Evolutionary conservation across 2,113 vertebrate species (phyloP).

Genomic region (Psittacula cyanocephala): DNA sequence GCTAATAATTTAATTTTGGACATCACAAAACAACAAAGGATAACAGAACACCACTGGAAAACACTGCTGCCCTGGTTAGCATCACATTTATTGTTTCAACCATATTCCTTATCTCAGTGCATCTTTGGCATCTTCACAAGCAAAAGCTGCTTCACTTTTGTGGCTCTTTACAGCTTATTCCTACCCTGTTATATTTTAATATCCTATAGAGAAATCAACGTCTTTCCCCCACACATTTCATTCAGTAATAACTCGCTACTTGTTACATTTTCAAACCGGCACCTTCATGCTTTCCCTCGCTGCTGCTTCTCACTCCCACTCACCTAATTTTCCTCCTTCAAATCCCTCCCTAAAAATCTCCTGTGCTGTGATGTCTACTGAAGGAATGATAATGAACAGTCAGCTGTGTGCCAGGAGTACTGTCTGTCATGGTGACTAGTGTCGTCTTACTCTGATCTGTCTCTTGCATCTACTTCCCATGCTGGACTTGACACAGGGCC

Average conservation of each 20-base stretch:
- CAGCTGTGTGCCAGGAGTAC: conserved; percentile 33
- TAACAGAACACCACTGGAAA: neutral
- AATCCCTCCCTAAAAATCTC: conserved; percentile 63
- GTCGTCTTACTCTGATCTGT: neutral
- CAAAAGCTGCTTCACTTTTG: conserved; percentile 32
- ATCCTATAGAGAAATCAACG: conserved; percentile 15
- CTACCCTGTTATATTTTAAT: conserved; percentile 55
- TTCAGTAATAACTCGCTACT: conserved; percentile 63
- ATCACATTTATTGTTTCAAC: neutral
- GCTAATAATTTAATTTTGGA: neutral
- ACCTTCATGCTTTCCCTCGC: conserved; percentile 61
- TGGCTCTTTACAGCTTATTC: conserved; percentile 58
- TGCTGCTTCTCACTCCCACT: conserved; percentile 65
- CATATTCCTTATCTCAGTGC: neutral
- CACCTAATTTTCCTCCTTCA: conserved; percentile 62
- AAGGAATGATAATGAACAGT: conserved; percentile 54
- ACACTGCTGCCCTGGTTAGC: neutral
- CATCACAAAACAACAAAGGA: neutral
- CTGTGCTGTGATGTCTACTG: conserved; percentile 53
- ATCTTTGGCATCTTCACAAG: conserved; percentile 5
- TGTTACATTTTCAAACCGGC: conserved; percentile 64
- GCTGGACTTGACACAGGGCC: neutral
- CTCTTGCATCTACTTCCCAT: neutral
- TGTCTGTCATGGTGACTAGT: conserved; percentile 31
- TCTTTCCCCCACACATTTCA: conserved; percentile 62